Percentiles rank a stretch among this genome's conserved stretches.
These are phyloP conservation scores for Miichthys miiuy DNA, from an alignment of 2,797 vertebrate genomes.

Conservation along the genomic window DNA sequence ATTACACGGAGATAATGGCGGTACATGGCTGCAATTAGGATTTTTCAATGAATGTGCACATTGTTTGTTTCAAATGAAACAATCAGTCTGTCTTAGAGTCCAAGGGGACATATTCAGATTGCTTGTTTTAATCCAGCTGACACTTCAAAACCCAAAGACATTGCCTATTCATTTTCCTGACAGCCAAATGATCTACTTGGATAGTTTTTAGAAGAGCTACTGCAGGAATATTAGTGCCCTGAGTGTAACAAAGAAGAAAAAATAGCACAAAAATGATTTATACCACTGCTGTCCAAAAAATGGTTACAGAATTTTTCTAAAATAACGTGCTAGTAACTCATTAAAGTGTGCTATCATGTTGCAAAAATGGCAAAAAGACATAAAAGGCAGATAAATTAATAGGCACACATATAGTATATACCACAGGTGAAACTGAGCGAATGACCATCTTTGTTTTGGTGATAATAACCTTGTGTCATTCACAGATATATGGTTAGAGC, in stretches of 20 bases:
- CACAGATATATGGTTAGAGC: constrained; percentile 28
- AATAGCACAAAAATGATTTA: neutral
- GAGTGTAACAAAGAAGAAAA: neutral
- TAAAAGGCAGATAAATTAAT: neutral
- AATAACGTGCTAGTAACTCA: neutral
- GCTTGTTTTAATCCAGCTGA: neutral
- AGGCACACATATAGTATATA: neutral
- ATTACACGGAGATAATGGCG: neutral
- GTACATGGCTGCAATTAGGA: neutral
- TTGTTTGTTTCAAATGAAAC: neutral
- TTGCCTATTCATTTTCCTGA: neutral
- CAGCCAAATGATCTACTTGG: neutral
- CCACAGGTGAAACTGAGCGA: constrained; percentile 41
- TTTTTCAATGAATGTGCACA: neutral
- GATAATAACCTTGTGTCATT: constrained; percentile 32
- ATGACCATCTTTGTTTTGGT: constrained; percentile 30
- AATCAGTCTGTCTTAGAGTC: neutral
- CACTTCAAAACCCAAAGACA: neutral
- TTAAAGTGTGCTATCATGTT: neutral
- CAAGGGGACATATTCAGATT: neutral
- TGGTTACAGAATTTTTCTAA: neutral
- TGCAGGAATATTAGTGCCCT: neutral
- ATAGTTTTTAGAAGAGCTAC: neutral
- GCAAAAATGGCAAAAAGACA: neutral
- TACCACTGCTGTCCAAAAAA: neutral